Evolutionary conservation across 2,888 invertebrate species (phyloP), one percentile per base, ranked within the genome.

Genomic region (Lapara coniferarum): DNA sequence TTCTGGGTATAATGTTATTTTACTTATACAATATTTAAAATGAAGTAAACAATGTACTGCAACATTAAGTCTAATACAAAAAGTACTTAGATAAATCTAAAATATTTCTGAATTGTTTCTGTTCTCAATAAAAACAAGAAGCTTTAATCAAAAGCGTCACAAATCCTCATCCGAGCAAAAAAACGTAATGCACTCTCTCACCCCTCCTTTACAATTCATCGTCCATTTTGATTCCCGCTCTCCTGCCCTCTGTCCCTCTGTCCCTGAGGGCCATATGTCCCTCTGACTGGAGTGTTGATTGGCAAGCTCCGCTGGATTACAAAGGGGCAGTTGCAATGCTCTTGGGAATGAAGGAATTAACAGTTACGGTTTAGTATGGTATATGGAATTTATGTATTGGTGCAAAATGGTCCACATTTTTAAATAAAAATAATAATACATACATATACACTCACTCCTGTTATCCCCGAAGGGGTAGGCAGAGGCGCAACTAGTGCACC

Each of bases 221-320:
- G 76, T 84, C 81, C 82, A 82, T 80, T 83, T 79, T 78, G 78
- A 76, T 78, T 80, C 77, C 72, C 75, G 74, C 75, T 75, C 71
- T 75, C 71, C 73, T 69, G 73, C 73, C 72, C 74, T 74, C 75
- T 70, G 75, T 78, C 83, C 84, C 80, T 74, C 70, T 73, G 77
- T 80, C 78, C 82, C 85, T 78, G 72, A 76, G 80, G 79, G 74
- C 73, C 77, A 76, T 70, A 73, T 70, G 75, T 81, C 82, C 80
- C 85, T 79, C 71, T 72, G 75, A 74, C 77, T 81, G 85, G 82
- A 83, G 90, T 90, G 93, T 90, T 92, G 93, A 93, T 92, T 93
- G 92, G 89, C 79, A 85, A 82, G 86, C 89, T 88, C 81, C 81
- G 89, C 82, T 89, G 90, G 91, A 92, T 93, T 92, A 92, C 81